These are phyloP conservation scores for Chaunax sp. DNA, from an alignment of 2,797 vertebrate genomes.

Conservation along the genomic window DNA sequence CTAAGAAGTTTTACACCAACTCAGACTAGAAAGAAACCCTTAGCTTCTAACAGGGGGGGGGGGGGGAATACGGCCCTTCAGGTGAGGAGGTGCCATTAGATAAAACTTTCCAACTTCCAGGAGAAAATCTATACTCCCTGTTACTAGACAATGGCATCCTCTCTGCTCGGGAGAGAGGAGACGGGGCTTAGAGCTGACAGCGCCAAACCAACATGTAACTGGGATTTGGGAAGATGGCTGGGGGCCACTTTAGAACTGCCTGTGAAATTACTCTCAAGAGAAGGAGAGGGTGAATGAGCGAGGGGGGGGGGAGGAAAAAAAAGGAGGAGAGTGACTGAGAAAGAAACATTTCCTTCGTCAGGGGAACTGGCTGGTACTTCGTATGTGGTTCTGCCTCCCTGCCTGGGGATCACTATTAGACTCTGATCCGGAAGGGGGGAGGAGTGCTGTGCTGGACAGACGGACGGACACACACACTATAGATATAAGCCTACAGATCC, in stretches of 20 bases:
- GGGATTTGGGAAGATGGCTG: constrained; percentile 84
- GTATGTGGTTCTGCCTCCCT: constrained; percentile 65
- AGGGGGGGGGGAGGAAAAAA: constrained; percentile 26
- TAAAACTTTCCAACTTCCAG: constrained; percentile 79
- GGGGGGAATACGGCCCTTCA: constrained; percentile 53
- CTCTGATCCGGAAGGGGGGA: constrained; percentile 70
- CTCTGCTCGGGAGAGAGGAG: constrained; percentile 69
- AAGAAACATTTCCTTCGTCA: constrained; percentile 80
- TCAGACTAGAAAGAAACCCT: constrained; percentile 52
- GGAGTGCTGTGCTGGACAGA: constrained; percentile 74
- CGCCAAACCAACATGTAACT: constrained; percentile 80
- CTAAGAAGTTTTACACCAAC: constrained; percentile 54
- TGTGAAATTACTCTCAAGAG: constrained; percentile 88
- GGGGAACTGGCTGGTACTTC: constrained; percentile 67
- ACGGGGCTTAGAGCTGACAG: constrained; percentile 77
- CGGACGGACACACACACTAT: constrained; percentile 44
- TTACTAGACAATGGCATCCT: constrained; percentile 78
- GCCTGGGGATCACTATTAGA: constrained; percentile 85
- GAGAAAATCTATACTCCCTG: constrained; percentile 81
- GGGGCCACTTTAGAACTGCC: constrained; percentile 84
- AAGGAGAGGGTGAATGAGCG: constrained; percentile 52
- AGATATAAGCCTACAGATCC: constrained; percentile 46
- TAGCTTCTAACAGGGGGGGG: constrained; percentile 73
- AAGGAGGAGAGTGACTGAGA: constrained; percentile 65
- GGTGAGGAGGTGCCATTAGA: constrained; percentile 78